Base-by-base conservation (phyloP, 1,140 invertebrate genomes). In the Zaprionus camerounensis region DNA sequence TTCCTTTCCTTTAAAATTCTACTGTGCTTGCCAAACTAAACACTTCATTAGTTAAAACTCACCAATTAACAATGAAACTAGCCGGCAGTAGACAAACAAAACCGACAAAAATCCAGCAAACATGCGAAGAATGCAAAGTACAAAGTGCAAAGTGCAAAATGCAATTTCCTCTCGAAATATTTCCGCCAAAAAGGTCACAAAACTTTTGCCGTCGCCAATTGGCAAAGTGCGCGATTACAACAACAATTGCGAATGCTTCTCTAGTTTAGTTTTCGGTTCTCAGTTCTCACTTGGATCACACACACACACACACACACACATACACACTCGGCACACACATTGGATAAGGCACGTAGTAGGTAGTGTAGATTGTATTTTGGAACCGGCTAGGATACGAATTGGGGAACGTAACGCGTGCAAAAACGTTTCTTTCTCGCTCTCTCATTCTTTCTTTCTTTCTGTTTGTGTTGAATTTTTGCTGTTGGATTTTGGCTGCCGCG, bases 401-500 rank as follows among this genome's bases (percentile, higher is more conserved):
- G 31, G 9, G 31, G 31, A 34, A 34, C 31, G 31, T 9, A 34
- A 9, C n/a, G n/a, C 41, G 41, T 38, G 36, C 36, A 38, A 38
- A 38, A 38, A 38, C 41, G 41, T 46, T n/a, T 46, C 38, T 41
- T 41, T 41, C 38, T 7, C 38, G 15, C 41, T 17, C 41, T 17
- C 41, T 44, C 41, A 31, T 31, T 34, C 31, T 3, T 11, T 46
- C 41, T 17, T 17, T 11, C 41, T 46, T 46, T 46, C n/a, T 46
- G 5, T 11, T 46, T 6, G 6, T 46, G 41, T 12, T 15, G 13
- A 46, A 46, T 46, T 71, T 9, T 57, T 72, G 61, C 22, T 66
- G 20, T 59, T 72, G 53, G 49, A 17, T 71, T 81, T 65, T 85
- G 68, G 80, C 68, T 71, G 68, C 90, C 90, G 90, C 81, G 86